Base-by-base conservation (phyloP, 2,797 vertebrate genomes). In the Periophthalmus magnuspinnatus region DNA sequence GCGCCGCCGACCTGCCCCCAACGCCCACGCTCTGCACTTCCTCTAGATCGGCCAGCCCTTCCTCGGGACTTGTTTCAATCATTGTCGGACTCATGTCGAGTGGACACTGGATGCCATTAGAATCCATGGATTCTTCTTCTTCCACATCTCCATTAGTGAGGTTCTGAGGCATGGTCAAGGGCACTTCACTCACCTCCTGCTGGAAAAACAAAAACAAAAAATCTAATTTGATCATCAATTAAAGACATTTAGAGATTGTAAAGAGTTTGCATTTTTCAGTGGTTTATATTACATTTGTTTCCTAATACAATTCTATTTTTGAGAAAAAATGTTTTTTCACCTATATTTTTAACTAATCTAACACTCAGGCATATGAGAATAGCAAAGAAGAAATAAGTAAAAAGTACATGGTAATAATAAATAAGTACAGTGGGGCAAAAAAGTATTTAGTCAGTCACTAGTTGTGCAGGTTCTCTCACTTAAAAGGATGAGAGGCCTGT, bases 131-230 rank as follows among this genome's bases (percentile, higher is more conserved):
- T 74, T 92, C 90, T 9, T 89, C 90, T 9, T 89, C 74, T 33
- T 88, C 87, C 55, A 84, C 57, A 41, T 84, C 75, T 1, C 93
- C 91, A 0, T 94, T 94, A n/a, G 89, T 86, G 21, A 93, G 66
- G 64, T 54, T 79, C 74, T 91, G 67, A 41, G 91, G 80, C 69
- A 81, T 56, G 6, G 85, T 81, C 66, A 91, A 73, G 0, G 92
- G 89, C 45, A 90, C 77, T 50, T 93, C 92, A 0, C 75, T 86
- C 72, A 88, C 88, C 79, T 92, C 93, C 84, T 93, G 92, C 92
- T 93, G 80, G 16, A 82, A 81, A 80, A 79, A 55, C 70, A 13
- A 77, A 6, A n/a, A n/a, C n/a, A n/a, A n/a, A 61, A 9, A 28
- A 38, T 22, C 64, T 57, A 60, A 60, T 17, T 34, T 19, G n/a